phyloP scores from a whole-genome alignment of 2,797 vertebrate genomes.

The Eulemur coronatus region DNA sequence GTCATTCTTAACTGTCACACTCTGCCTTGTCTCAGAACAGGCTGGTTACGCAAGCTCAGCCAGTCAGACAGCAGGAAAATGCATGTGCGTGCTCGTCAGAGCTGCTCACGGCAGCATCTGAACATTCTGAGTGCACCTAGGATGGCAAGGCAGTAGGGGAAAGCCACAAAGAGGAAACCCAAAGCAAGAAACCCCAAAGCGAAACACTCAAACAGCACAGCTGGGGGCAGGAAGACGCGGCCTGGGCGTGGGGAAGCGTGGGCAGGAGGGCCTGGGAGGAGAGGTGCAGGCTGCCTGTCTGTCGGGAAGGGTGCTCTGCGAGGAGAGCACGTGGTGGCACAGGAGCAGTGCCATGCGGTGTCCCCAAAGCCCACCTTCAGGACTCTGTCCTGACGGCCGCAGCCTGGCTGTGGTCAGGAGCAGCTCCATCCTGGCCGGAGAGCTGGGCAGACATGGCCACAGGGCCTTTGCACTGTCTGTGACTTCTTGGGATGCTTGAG shows the following conservation, averaged over 20 bases:
- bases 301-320: neutral
- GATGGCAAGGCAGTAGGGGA: neutral
- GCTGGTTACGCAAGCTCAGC: neutral
- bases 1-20: neutral
- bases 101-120: neutral
- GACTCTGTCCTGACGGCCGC: accelerated
- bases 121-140: neutral
- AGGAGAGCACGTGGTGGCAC: neutral
- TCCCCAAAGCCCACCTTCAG: neutral
- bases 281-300: neutral
- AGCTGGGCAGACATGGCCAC: neutral
- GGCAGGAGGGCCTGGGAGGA: neutral
- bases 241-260: neutral
- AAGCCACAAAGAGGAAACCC: constrained; percentile 24
- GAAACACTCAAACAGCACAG: too few species aligned
- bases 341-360: accelerated
- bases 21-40: neutral
- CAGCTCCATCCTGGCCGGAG: neutral
- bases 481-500: neutral
- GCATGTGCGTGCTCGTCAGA: neutral
- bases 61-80: neutral
- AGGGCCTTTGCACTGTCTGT: neutral
- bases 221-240: neutral
- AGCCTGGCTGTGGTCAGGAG: neutral
- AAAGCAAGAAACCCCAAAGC: neutral